phyloP scores from a whole-genome alignment of 1,140 invertebrate species.

The Caenorhabditis brenneri region DNA sequence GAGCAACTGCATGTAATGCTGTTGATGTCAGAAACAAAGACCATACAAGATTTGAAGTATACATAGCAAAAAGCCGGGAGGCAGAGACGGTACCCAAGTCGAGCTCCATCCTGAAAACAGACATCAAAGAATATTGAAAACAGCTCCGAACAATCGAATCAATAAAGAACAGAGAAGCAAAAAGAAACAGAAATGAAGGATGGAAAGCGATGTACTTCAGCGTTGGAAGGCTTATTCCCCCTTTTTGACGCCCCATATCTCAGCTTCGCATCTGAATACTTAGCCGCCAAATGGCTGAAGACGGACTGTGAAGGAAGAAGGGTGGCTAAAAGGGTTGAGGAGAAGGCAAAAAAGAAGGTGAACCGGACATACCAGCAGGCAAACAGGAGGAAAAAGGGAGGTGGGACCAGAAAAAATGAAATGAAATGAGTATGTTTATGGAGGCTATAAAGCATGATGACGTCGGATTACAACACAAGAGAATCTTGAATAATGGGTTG shows the following conservation, averaged over 20 bases:
- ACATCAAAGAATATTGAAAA: background rate
- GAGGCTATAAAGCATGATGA: background rate
- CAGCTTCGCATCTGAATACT: slow-evolving; percentile 32
- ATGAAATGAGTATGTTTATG: background rate
- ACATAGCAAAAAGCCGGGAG: slow-evolving; percentile 52
- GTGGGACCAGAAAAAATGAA: slow-evolving; percentile 3
- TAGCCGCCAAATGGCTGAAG: slow-evolving; percentile 3
- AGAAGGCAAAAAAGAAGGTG: background rate
- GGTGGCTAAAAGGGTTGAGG: slow-evolving; percentile 7
- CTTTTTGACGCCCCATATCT: slow-evolving; percentile 25
- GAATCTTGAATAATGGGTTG: background rate
- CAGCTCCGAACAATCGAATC: background rate
- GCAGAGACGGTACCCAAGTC: slow-evolving; percentile 51
- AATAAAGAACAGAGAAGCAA: background rate
- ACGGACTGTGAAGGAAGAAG: background rate
- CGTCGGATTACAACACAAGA: background rate
- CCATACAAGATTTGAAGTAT: slow-evolving; percentile 65
- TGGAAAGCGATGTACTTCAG: background rate
- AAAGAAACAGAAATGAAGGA: background rate
- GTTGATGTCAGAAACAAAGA: slow-evolving; percentile 67
- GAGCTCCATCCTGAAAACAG: background rate
- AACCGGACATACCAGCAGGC: slow-evolving; percentile 4
- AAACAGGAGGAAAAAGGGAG: background rate
- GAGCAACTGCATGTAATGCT: slow-evolving; percentile 65
- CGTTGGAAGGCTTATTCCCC: background rate